Conservation (phyloP, 2,888 invertebrate species). For the Plemyria rubiginata region DNA sequence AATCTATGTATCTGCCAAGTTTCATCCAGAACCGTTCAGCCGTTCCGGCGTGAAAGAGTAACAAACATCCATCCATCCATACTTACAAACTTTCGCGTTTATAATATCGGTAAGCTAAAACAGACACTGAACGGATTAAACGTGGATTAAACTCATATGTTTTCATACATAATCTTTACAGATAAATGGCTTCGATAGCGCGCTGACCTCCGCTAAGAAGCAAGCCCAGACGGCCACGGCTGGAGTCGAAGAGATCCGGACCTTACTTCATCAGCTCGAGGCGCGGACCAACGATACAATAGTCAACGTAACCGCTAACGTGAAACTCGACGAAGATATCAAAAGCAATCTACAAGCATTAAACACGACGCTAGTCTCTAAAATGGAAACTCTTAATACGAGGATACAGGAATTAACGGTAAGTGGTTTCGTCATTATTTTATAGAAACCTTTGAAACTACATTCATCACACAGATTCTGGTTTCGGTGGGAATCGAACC, state of each 20-base stretch:
- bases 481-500: no score
- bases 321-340: constrained; percentile 61
- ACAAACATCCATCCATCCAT: no score
- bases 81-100: no score
- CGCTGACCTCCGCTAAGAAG: constrained; percentile 67
- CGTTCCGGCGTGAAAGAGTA: no score
- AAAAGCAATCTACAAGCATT: constrained; percentile 56
- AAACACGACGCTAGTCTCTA: constrained; percentile 64
- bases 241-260: constrained; percentile 72
- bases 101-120: no score
- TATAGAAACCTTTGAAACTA: no score
- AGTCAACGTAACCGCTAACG: constrained; percentile 62
- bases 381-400: constrained; percentile 62
- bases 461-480: no score
- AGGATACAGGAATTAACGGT: constrained; percentile 69
- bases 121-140: no score
- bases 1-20: no score
- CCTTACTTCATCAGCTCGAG: constrained; percentile 65
- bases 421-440: constrained; percentile 48
- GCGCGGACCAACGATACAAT: constrained; percentile 71
- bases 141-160: no score
- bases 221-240: constrained; percentile 71
- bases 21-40: no score
- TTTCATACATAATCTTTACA: constrained; percentile 47
- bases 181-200: constrained; percentile 80